Conservation (phyloP, 2,113 vertebrate species). For the Recurvirostra avosetta region DNA sequence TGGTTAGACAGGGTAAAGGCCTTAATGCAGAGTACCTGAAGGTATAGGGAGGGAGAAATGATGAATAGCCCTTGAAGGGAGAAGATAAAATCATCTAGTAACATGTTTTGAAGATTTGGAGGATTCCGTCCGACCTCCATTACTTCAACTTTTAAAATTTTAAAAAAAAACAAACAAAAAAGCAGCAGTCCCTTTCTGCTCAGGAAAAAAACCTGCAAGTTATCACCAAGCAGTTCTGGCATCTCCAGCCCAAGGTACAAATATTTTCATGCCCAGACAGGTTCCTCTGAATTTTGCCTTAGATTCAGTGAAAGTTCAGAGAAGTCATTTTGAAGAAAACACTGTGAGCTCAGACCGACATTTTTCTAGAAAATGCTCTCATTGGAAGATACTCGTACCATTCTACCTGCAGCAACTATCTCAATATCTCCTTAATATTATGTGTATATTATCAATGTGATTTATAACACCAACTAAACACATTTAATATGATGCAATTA, state of each 20-base stretch:
- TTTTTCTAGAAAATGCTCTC: neutral
- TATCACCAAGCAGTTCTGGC: neutral
- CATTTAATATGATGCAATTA: neutral
- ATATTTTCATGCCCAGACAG: neutral
- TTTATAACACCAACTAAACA: neutral
- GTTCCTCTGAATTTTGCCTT: neutral
- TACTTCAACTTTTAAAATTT: neutral
- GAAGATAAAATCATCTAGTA: neutral
- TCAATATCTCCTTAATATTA: neutral
- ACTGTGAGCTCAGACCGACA: neutral
- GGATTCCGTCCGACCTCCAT: neutral
- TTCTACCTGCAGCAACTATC: neutral
- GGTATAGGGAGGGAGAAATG: accelerated
- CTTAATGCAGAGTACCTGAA: neutral
- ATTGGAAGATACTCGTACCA: neutral
- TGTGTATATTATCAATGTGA: neutral
- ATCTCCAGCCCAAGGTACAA: neutral
- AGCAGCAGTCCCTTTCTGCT: neutral
- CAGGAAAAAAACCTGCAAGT: neutral
- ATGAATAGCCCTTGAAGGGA: neutral
- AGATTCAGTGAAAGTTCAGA: neutral
- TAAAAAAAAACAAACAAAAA: neutral
- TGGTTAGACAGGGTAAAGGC: neutral
- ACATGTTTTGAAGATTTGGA: neutral
- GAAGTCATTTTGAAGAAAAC: neutral